phyloP scores from a whole-genome alignment of 2,113 vertebrate species.

The Sinocyclocheilus grahami region DNA sequence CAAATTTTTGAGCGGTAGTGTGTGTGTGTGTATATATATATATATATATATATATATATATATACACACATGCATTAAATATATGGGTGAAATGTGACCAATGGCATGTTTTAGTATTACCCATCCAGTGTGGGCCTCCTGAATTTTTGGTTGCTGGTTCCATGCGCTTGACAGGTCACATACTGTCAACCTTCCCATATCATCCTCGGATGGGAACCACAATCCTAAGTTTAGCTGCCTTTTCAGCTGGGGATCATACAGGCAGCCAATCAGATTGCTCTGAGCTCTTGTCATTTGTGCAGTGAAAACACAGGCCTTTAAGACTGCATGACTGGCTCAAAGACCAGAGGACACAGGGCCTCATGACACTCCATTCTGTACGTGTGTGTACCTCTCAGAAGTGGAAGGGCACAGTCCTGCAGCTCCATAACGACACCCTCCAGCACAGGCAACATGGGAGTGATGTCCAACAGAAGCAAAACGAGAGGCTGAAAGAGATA shows the following conservation, averaged over 20 bases:
- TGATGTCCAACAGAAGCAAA: conserved; percentile 81
- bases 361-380: conserved; percentile 49
- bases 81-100: too few species aligned
- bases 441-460: conserved; percentile 84
- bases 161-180: neutral
- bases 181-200: too few species aligned
- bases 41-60: too few species aligned
- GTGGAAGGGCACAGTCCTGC: conserved; percentile 56
- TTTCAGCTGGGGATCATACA: neutral
- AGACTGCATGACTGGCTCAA: neutral
- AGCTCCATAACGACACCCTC: conserved; percentile 88
- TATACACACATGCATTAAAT: too few species aligned
- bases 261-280: conserved; percentile 27
- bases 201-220: neutral
- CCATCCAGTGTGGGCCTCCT: neutral
- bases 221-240: conserved; percentile 1
- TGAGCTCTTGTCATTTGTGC: neutral
- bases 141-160: neutral
- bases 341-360: neutral
- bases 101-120: neutral
- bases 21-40: too few species aligned
- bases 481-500: conserved; percentile 72
- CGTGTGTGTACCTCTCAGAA: conserved; percentile 77
- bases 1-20: too few species aligned
- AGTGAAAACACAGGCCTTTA: conserved; percentile 15